phyloP scores from a whole-genome alignment of 2,797 vertebrate species.

The Falco naumanni region DNA sequence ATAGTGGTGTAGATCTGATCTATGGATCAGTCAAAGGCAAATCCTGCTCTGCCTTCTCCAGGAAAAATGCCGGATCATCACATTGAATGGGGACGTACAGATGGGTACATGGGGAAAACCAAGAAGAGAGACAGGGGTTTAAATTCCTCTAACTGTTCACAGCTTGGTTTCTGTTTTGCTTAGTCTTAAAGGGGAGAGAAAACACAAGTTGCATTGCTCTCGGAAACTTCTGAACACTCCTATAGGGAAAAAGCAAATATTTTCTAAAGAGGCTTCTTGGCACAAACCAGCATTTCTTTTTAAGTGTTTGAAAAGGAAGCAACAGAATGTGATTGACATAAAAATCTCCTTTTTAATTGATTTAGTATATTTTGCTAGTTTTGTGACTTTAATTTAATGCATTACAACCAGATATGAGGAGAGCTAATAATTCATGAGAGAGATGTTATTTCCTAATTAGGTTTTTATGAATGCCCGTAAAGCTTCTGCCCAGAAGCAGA shows the following conservation, averaged over 20 bases:
- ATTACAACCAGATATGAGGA: slow-evolving; percentile 33
- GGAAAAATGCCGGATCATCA: neutral
- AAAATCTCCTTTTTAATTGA: slow-evolving; percentile 18
- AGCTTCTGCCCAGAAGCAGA: slow-evolving; percentile 14
- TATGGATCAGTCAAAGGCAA: neutral
- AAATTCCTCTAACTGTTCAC: neutral
- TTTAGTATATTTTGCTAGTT: slow-evolving; percentile 36
- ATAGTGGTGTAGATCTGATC: neutral
- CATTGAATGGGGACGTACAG: neutral
- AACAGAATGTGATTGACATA: neutral
- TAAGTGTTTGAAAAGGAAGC: neutral
- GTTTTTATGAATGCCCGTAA: slow-evolving; percentile 29
- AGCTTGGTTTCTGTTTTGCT: neutral
- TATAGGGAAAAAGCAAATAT: neutral
- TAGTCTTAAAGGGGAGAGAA: neutral
- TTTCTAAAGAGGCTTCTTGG: neutral
- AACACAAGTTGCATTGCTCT: neutral
- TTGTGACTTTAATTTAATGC: slow-evolving; percentile 24
- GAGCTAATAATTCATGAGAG: slow-evolving; percentile 31
- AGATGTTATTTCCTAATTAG: slow-evolving; percentile 37
- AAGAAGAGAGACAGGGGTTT: neutral
- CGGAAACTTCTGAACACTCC: neutral
- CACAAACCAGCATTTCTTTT: neutral
- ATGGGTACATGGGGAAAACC: neutral
- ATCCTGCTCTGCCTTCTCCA: neutral